These are phyloP conservation scores for Ascidia mentula DNA, from an alignment of 23 tunicate species.

Conservation along the genomic window DNA sequence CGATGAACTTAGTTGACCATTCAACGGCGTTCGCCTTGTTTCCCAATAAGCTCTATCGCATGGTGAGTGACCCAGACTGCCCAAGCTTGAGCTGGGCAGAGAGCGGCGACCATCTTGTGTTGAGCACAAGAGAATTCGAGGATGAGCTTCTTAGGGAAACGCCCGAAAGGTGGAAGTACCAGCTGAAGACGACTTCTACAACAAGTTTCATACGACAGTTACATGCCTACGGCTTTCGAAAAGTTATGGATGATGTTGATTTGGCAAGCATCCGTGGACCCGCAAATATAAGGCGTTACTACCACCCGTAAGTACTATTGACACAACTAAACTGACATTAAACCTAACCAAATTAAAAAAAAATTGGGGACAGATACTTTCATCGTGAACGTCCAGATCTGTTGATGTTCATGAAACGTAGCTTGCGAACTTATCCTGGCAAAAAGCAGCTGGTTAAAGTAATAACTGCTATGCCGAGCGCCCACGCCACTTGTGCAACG, in stretches of 20 bases:
- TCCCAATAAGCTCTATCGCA: slow-evolving; percentile 58
- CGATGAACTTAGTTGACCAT: slow-evolving; percentile 29
- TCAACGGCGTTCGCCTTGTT: slow-evolving; percentile 51
- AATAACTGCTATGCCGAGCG: slow-evolving; percentile 1
- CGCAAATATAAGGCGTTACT: slow-evolving; percentile 51
- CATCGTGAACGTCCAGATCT: slow-evolving; percentile 61
- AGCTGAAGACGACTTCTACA: slow-evolving; percentile 67
- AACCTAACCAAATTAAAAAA: neutral
- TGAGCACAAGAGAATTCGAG: slow-evolving; percentile 60
- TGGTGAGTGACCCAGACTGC: slow-evolving; percentile 60
- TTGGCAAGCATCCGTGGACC: slow-evolving; percentile 36
- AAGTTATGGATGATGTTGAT: slow-evolving; percentile 46
- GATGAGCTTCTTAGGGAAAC: slow-evolving; percentile 58
- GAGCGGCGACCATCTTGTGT: slow-evolving; percentile 52
- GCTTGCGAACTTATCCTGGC: slow-evolving; percentile 24
- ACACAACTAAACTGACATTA: neutral
- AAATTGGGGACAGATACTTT: slow-evolving; percentile 38
- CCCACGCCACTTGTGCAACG: neutral
- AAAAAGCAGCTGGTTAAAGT: neutral
- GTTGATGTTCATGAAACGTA: slow-evolving; percentile 59
- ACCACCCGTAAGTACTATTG: slow-evolving; percentile 60
- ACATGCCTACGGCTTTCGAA: slow-evolving; percentile 75
- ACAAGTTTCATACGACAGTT: slow-evolving; percentile 70
- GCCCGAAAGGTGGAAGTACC: slow-evolving; percentile 59
- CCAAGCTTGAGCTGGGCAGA: slow-evolving; percentile 55